Evolutionary conservation across 2,113 vertebrate genomes (phyloP).

Genomic region (Megaleporinus macrocephalus): DNA sequence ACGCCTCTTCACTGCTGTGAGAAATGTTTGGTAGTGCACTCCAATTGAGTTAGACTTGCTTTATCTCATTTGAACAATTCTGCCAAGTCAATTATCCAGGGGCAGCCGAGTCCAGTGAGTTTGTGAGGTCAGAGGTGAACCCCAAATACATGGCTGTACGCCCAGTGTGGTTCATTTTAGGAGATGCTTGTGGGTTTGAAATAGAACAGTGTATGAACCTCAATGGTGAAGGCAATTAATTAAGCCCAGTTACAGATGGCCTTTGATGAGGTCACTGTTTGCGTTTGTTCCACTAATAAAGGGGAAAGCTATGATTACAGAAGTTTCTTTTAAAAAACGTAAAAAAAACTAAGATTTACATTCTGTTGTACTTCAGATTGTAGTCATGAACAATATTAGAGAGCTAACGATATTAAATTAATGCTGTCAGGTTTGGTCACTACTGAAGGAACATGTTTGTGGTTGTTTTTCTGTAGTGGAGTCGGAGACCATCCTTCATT

Average conservation of each 20-base stretch:
- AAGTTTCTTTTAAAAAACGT: too few species aligned
- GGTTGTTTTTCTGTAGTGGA: too few species aligned
- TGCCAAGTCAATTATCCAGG: slow-evolving; percentile 27
- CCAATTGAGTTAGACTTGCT: slow-evolving; percentile 21
- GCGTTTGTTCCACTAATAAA: too few species aligned
- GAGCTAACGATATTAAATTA: too few species aligned
- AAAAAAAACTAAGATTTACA: too few species aligned
- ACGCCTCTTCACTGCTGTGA: slow-evolving; percentile 19
- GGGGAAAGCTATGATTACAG: too few species aligned
- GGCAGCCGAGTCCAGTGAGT: neutral
- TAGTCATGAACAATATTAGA: too few species aligned
- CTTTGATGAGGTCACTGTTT: neutral
- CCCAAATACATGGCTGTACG: slow-evolving; percentile 1
- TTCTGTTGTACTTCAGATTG: too few species aligned
- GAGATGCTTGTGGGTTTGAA: neutral
- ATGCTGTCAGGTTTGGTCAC: too few species aligned
- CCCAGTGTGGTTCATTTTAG: neutral
- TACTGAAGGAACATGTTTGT: too few species aligned
- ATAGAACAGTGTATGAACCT: neutral
- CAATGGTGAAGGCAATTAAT: neutral
- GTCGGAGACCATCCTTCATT: too few species aligned
- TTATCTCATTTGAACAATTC: slow-evolving; percentile 46
- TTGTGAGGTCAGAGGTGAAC: slow-evolving; percentile 38
- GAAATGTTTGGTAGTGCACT: slow-evolving; percentile 29
- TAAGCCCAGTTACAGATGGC: neutral